Conservation (phyloP, 2,797 vertebrate genomes). For the Poeciliopsis paucimaculata region DNA sequence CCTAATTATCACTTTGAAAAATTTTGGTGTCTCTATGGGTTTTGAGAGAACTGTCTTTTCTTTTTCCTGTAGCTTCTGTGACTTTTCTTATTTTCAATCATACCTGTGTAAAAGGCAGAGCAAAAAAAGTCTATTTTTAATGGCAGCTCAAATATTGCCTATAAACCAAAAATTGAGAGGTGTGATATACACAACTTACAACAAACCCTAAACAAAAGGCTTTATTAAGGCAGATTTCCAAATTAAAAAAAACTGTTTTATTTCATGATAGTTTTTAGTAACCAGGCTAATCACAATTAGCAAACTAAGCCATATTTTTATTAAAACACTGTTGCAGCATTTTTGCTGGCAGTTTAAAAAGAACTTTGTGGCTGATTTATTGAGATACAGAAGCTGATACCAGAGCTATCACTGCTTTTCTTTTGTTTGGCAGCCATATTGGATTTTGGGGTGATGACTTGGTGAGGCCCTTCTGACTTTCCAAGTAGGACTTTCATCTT, state of each 20-base stretch:
- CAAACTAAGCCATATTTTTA: background rate
- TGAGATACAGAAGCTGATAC: background rate
- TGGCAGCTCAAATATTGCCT: background rate
- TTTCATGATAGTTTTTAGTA: background rate
- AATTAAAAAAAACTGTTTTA: background rate
- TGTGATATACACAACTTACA: background rate
- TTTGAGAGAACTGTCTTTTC: background rate
- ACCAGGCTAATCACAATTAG: background rate
- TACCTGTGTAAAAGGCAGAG: background rate
- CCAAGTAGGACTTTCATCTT: background rate
- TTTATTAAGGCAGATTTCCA: background rate
- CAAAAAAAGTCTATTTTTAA: background rate
- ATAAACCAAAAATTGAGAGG: background rate
- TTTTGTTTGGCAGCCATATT: background rate
- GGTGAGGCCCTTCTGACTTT: background rate
- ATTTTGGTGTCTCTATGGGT: background rate
- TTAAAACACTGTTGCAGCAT: background rate
- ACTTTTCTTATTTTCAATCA: slow-evolving; percentile 8
- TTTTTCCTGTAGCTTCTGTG: background rate
- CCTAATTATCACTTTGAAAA: background rate
- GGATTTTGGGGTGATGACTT: background rate
- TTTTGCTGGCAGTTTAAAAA: background rate
- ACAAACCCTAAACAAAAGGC: background rate
- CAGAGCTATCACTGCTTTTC: background rate
- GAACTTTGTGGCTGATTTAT: background rate